Evolutionary conservation across 2,888 invertebrate genomes (phyloP), one percentile per base, ranked within the genome.

Genomic region (Conchocele bisecta): DNA sequence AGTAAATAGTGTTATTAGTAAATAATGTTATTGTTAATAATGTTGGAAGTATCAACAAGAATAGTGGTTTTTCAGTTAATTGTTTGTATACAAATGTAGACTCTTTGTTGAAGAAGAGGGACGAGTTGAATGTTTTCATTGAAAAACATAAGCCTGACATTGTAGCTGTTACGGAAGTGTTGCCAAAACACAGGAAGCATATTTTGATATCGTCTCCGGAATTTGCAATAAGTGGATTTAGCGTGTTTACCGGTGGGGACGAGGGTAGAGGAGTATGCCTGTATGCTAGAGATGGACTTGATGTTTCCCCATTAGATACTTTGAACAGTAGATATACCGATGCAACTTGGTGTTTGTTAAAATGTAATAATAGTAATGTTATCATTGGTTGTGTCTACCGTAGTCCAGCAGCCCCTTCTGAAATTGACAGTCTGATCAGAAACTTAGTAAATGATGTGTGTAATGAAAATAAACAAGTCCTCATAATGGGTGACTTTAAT

Each of bases 401-500:
- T 26, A 46, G 41, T 22, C 57, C 41, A 2, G n/a, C 7, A 6
- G 29, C 37, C 31, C n/a, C 9, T 6, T 7, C 15, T 9, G 31
- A 60, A 26, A 60, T 50, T 50, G 26, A 24, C 4, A 22, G 37
- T 2, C 13, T 4, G 20, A 35, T 59, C n/a, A 26, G 42, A 17
- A 13, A 28, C n/a, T 39, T 57, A 20, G 11, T 57, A 3, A 17
- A 42, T 9, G 20, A n/a, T 48, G 59, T 42, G 20, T 44, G 20
- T 15, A 22, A 22, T 42, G 37, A 29, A 7, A 17, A 26, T 31
- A 37, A 48, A 3, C 15, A 50, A 1, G 4, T 60, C 7, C 4
- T 60, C 7, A 37, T 60, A 6, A 15, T 60, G 5, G 60, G 60
- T 3, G 60, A 60, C 28, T 57, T 59, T 46, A 59, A 59, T 17